phyloP scores from a whole-genome alignment of 1,140 invertebrate genomes.

The Drosophila biarmipes region DNA sequence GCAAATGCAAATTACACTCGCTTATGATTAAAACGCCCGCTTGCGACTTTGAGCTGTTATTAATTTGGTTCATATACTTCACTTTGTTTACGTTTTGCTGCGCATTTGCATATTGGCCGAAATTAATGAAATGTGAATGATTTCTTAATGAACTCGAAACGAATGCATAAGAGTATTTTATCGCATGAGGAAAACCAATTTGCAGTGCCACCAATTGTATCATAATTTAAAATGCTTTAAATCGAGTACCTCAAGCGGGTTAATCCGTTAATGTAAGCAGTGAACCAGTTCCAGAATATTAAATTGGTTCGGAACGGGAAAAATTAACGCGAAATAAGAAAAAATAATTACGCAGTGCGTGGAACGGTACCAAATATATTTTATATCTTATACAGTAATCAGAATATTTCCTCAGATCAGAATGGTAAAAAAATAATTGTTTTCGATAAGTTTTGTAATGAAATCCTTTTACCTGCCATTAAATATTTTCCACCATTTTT shows the following conservation, averaged over 20 bases:
- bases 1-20: conserved; percentile 44
- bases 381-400: not conserved
- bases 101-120: conserved; percentile 42
- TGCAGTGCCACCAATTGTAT: conserved; percentile 32
- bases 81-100: conserved; percentile 15
- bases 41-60: conserved; percentile 39
- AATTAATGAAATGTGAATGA: conserved; percentile 58
- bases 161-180: conserved; percentile 42
- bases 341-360: conserved; percentile 2
- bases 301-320: conserved; percentile 3
- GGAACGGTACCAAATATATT: not conserved
- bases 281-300: conserved; percentile 16
- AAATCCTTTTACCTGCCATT: too few species aligned
- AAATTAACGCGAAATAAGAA: not conserved
- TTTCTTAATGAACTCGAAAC: conserved; percentile 53
- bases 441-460: too few species aligned
- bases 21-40: conserved; percentile 45
- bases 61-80: conserved; percentile 26
- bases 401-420: not conserved
- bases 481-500: too few species aligned
- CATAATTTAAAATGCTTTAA: conserved; percentile 37
- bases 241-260: conserved; percentile 25
- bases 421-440: not conserved
- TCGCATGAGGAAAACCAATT: conserved; percentile 46
- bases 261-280: conserved; percentile 25